These are phyloP conservation scores for Sorex maritimensis DNA, from an alignment of 2,797 vertebrate genomes.

Conservation along the genomic window DNA sequence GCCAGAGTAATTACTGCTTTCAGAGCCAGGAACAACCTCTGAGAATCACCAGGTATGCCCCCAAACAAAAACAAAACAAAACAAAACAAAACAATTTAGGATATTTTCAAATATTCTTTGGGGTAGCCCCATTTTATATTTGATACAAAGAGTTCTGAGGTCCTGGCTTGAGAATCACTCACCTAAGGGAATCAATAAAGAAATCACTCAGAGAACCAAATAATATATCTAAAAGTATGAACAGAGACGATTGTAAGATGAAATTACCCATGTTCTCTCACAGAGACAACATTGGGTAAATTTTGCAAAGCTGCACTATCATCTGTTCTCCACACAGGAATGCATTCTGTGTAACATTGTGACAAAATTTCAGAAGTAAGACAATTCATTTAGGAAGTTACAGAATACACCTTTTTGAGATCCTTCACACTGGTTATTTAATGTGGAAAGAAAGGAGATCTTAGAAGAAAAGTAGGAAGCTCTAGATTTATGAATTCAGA, in stretches of 20 bases:
- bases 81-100: background rate
- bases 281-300: constrained; percentile 21
- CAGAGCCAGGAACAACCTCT: too few species aligned
- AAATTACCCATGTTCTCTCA: background rate
- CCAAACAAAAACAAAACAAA: too few species aligned
- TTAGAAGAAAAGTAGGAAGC: constrained; percentile 22
- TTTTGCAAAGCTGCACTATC: constrained; percentile 19
- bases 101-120: background rate
- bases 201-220: background rate
- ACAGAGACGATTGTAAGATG: background rate
- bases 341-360: constrained; percentile 25
- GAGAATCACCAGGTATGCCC: too few species aligned
- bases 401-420: constrained; percentile 12
- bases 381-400: constrained; percentile 30
- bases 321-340: constrained; percentile 50
- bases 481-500: constrained; percentile 67
- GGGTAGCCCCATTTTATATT: background rate
- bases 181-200: background rate
- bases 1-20: too few species aligned
- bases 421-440: constrained; percentile 68
- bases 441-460: constrained; percentile 54
- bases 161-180: background rate
- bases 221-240: background rate
- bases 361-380: constrained; percentile 71
- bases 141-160: background rate